Evolutionary conservation across 1,140 invertebrate species (phyloP).

Genomic region (Matsumurasca onukii): DNA sequence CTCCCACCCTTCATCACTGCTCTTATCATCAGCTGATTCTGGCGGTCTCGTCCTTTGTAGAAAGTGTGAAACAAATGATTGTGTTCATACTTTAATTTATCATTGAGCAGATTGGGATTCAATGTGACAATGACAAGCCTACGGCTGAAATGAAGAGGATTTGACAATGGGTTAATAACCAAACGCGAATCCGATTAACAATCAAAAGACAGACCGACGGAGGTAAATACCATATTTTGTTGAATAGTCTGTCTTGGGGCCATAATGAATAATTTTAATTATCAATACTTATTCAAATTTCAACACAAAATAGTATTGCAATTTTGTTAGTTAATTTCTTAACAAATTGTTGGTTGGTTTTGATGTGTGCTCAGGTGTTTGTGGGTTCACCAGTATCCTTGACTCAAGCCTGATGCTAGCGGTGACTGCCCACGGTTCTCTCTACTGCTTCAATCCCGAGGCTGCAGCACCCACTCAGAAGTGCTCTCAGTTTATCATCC

Average conservation of each 20-base stretch:
- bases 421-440: not conserved
- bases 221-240: not conserved
- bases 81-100: no score
- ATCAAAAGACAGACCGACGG: not conserved
- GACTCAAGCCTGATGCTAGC: not conserved
- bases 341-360: not conserved
- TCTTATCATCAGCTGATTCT: no score
- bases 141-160: no score
- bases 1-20: no score
- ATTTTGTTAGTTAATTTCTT: not conserved
- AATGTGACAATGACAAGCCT: no score
- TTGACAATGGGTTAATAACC: no score
- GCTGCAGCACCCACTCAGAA: not conserved
- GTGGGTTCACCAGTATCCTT: not conserved
- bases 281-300: not conserved
- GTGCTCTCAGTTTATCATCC: not conserved
- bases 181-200: no score
- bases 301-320: not conserved
- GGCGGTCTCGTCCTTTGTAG: no score
- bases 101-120: no score
- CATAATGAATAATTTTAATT: not conserved
- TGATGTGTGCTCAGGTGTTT: not conserved
- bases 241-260: no score
- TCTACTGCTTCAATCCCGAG: not conserved
- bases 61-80: no score